phyloP scores from a whole-genome alignment of 2,888 invertebrate genomes.

The Brachylomia viminalis region DNA sequence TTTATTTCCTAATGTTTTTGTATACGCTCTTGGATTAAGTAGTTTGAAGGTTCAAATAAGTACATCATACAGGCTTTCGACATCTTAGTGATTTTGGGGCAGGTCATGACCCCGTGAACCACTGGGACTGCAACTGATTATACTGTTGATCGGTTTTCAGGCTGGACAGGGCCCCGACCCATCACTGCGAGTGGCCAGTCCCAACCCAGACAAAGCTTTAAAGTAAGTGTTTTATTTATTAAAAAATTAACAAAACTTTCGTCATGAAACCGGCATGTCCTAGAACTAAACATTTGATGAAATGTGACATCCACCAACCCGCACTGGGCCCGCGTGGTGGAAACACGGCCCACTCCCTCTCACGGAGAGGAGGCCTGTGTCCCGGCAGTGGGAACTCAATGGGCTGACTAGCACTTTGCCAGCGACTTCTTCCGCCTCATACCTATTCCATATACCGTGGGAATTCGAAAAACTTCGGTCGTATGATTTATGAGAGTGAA shows the following conservation, averaged over 20 bases:
- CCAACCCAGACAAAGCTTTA: slow-evolving; percentile 91
- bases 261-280: no score
- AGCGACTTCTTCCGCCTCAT: background rate
- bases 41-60: background rate
- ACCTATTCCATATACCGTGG: no score
- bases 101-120: background rate
- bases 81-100: background rate
- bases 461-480: no score
- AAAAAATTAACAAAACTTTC: no score
- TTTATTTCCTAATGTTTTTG: background rate
- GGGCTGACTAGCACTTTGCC: no score
- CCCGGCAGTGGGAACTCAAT: no score
- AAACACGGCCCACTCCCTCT: background rate
- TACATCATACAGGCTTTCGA: background rate
- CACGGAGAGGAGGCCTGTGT: no score
- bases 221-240: slow-evolving; percentile 76
- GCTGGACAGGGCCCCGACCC: slow-evolving; percentile 87
- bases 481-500: no score
- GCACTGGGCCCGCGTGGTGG: background rate
- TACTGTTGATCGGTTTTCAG: slow-evolving; percentile 67
- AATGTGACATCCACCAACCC: no score
- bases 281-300: background rate
- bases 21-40: background rate
- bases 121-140: background rate
- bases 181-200: slow-evolving; percentile 92